These are phyloP conservation scores for Priocnemis perturbator DNA, from an alignment of 2,888 invertebrate species.

Conservation along the genomic window DNA sequence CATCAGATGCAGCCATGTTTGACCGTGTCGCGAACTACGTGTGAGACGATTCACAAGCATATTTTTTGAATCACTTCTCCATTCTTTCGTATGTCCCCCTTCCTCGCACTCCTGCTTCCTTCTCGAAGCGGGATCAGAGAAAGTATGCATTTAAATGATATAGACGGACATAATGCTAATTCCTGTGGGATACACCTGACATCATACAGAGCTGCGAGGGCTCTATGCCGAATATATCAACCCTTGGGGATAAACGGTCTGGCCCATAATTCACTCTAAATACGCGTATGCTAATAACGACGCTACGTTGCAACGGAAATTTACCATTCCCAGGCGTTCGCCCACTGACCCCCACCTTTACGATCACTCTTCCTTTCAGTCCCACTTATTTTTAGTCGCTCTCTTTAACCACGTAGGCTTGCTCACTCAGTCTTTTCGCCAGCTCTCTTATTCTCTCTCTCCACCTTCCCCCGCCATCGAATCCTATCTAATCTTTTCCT, in stretches of 20 bases:
- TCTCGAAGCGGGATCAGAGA: too few relatives aligned
- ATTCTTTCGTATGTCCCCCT: too few relatives aligned
- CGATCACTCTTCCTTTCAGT: constrained; percentile 14
- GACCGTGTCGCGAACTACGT: too few relatives aligned
- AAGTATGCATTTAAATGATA: constrained; percentile 53
- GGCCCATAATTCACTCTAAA: constrained; percentile 71
- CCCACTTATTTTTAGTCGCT: constrained; percentile 4
- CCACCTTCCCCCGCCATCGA: constrained; percentile 1
- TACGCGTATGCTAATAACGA: constrained; percentile 71
- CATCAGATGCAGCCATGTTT: too few relatives aligned
- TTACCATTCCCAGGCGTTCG: constrained; percentile 63
- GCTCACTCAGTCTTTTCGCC: constrained; percentile 8
- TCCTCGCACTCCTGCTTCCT: too few relatives aligned
- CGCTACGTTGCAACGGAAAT: constrained; percentile 60
- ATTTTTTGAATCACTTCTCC: too few relatives aligned
- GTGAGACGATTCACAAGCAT: too few relatives aligned
- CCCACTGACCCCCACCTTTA: constrained; percentile 28
- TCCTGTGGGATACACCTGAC: constrained; percentile 66
- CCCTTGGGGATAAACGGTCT: constrained; percentile 60
- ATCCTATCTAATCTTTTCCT: neutral
- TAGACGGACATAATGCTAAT: constrained; percentile 56
- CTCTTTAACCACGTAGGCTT: constrained; percentile 9
- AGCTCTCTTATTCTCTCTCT: constrained; percentile 10
- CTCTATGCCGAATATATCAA: constrained; percentile 53
- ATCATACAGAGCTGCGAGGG: constrained; percentile 33